Evolutionary conservation across 2,113 vertebrate species (phyloP).

Genomic region (Marmota flaviventris): DNA sequence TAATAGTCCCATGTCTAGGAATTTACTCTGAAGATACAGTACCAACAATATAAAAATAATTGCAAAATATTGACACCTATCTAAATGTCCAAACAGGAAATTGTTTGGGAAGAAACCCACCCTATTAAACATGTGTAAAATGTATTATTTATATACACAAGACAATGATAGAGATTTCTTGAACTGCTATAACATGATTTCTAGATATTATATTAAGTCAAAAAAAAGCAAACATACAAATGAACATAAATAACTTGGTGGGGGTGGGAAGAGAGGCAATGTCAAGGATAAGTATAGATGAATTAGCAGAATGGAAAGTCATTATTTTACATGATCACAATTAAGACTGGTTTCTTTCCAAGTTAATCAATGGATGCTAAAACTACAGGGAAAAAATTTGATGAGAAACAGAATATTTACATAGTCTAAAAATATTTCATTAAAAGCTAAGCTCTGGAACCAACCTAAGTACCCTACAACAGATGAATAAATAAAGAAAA

Average conservation of each 20-base stretch:
- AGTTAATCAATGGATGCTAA: neutral
- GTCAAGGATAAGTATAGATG: neutral
- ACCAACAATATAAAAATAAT: neutral
- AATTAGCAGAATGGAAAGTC: neutral
- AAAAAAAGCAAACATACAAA: neutral
- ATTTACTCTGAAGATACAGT: neutral
- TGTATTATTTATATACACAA: neutral
- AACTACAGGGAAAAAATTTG: neutral
- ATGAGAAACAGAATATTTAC: no score
- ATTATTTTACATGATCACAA: neutral
- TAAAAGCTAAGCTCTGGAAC: no score
- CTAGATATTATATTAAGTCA: neutral
- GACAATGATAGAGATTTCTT: neutral
- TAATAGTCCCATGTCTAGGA: neutral
- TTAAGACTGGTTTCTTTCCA: neutral
- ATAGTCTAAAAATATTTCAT: no score
- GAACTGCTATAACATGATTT: neutral
- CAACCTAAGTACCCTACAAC: no score
- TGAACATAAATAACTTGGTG: neutral
- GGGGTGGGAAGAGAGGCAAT: neutral
- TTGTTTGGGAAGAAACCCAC: neutral
- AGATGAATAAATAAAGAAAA: no score
- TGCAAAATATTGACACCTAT: neutral
- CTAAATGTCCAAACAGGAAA: slow-evolving; percentile 8
- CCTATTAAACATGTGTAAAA: neutral